These are phyloP conservation scores for Gastrophysa polygoni DNA, from an alignment of 2,888 invertebrate species.

Conservation along the genomic window DNA sequence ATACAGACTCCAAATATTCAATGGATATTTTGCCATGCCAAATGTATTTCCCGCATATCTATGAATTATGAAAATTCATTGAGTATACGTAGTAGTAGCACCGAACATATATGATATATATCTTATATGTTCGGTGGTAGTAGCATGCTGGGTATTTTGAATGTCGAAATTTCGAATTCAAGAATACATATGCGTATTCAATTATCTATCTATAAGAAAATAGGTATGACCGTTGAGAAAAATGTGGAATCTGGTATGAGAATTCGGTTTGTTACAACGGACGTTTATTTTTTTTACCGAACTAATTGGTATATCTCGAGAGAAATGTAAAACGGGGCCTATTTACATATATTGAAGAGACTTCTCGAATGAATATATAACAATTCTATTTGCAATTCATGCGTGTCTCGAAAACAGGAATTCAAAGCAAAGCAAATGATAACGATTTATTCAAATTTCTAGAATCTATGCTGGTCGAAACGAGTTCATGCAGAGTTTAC, in stretches of 20 bases:
- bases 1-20: no score
- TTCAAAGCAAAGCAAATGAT: slow-evolving; percentile 17
- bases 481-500: slow-evolving; percentile 5
- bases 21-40: no score
- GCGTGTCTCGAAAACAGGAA: slow-evolving; percentile 18
- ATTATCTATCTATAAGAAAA: no score
- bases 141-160: no score
- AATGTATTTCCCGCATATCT: no score
- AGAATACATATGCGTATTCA: no score
- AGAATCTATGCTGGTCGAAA: slow-evolving; percentile 11
- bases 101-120: no score
- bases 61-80: no score
- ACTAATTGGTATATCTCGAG: slow-evolving; percentile 8
- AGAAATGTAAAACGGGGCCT: slow-evolving; percentile 7
- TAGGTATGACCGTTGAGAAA: not conserved
- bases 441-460: slow-evolving; percentile 16
- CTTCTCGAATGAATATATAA: slow-evolving; percentile 9
- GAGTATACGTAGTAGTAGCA: no score
- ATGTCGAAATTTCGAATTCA: no score
- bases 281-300: not conserved
- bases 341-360: slow-evolving; percentile 11
- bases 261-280: not conserved
- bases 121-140: no score
- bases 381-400: slow-evolving; percentile 15
- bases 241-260: not conserved